Evolutionary conservation across 2,113 vertebrate species (phyloP).

Genomic region (Egretta garzetta): DNA sequence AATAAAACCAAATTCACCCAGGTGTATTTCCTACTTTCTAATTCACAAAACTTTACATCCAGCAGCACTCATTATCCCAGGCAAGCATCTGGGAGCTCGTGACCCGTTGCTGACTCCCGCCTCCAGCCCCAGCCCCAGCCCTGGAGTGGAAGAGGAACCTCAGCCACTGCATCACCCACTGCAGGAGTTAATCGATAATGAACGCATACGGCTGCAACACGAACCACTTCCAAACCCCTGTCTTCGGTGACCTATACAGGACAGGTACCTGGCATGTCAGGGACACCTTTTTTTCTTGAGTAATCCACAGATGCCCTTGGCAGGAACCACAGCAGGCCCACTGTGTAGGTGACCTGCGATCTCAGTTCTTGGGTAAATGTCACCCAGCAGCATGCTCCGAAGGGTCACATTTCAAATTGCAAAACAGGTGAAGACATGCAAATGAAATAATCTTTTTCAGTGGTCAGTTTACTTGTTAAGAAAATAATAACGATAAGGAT

Average conservation of each 20-base stretch:
- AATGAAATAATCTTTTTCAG: background rate
- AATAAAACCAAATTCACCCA: background rate
- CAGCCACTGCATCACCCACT: background rate
- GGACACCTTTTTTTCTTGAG: background rate
- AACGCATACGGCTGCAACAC: rapidly evolving
- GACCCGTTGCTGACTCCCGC: background rate
- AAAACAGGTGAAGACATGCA: background rate
- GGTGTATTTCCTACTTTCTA: background rate
- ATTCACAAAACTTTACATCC: background rate
- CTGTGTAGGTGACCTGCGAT: background rate
- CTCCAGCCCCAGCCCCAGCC: background rate
- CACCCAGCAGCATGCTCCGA: background rate
- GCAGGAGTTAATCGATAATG: background rate
- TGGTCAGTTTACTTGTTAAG: background rate
- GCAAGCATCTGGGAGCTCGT: background rate
- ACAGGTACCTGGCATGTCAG: background rate
- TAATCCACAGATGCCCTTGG: background rate
- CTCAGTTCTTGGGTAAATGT: background rate
- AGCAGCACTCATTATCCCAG: background rate
- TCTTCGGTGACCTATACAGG: background rate
- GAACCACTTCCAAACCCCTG: background rate
- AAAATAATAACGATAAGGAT: background rate
- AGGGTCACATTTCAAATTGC: background rate
- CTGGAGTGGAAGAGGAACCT: background rate
- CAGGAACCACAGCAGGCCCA: background rate